These are phyloP conservation scores for Heteropelma amictum DNA, from an alignment of 2,888 invertebrate genomes.

Conservation along the genomic window DNA sequence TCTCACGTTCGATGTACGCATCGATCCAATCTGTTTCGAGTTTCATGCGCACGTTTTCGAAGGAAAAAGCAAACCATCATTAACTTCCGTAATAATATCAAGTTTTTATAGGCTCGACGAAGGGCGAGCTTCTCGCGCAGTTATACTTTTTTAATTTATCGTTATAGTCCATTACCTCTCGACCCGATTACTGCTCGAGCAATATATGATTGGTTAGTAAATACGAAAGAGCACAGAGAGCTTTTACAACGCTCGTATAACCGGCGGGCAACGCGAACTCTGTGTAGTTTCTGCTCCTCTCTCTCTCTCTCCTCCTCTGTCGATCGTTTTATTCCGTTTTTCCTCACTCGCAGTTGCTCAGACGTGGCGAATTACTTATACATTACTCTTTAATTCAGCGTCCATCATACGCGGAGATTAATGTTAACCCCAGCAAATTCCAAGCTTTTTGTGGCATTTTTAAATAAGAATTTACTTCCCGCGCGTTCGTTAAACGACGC, in stretches of 20 bases:
- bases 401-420: slow-evolving; percentile 34
- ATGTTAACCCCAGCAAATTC: slow-evolving; percentile 29
- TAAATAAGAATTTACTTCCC: slow-evolving; percentile 40
- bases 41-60: background rate
- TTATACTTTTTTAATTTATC: slow-evolving; percentile 30
- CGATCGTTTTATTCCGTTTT: background rate
- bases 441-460: slow-evolving; percentile 28
- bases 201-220: slow-evolving; percentile 35
- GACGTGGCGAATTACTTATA: slow-evolving; percentile 33
- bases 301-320: too few relatives aligned
- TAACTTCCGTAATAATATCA: background rate
- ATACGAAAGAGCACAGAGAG: slow-evolving; percentile 30
- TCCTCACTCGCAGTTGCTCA: slow-evolving; percentile 11
- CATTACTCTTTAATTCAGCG: slow-evolving; percentile 50
- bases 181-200: slow-evolving; percentile 37
- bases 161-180: slow-evolving; percentile 28
- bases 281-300: too few relatives aligned
- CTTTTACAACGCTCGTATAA: slow-evolving; percentile 49
- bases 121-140: background rate
- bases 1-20: too few relatives aligned
- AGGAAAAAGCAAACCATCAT: too few relatives aligned
- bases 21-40: too few relatives aligned
- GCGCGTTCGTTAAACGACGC: slow-evolving; percentile 44
- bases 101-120: background rate
- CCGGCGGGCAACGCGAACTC: slow-evolving; percentile 32